Conservation (phyloP, 2,888 invertebrate genomes). For the Dascillus cervinus region DNA sequence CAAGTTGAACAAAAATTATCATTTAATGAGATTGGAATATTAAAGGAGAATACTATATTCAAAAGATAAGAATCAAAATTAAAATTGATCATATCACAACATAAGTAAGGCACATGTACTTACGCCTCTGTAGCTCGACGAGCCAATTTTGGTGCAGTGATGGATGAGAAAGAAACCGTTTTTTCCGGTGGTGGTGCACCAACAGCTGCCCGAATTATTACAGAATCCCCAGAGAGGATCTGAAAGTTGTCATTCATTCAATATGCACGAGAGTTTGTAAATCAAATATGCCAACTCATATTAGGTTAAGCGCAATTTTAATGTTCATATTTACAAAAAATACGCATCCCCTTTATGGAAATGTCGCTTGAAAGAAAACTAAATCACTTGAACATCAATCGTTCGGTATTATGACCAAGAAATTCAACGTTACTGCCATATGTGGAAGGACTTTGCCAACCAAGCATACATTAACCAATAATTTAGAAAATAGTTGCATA, state of each 20-base stretch:
- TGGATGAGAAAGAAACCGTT: constrained; percentile 82
- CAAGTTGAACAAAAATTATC: no score
- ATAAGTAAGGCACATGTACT: constrained; percentile 10
- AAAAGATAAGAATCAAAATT: not conserved
- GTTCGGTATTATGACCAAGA: no score
- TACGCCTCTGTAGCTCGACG: constrained; percentile 58
- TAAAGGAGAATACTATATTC: no score
- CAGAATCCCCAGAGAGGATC: constrained; percentile 94
- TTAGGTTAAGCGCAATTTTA: no score
- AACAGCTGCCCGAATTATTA: constrained; percentile 80
- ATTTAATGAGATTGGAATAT: no score
- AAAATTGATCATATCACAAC: not conserved
- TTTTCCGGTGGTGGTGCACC: constrained; percentile 91
- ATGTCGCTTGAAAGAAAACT: no score
- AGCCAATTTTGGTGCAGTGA: constrained; percentile 87
- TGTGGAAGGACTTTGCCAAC: constrained; percentile 31
- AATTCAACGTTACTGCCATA: constrained; percentile 17
- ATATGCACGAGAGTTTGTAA: constrained; percentile 4
- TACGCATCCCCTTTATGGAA: no score
- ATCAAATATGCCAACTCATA: constrained; percentile 32
- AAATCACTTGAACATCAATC: no score
- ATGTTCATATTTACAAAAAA: constrained; percentile 14
- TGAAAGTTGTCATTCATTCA: constrained; percentile 39
- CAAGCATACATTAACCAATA: no score
- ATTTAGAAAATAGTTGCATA: no score